Percentiles rank a stretch among this genome's conserved stretches.
Conservation (phyloP, 2,797 vertebrate species). For the Gymnoscopelus braueri region DNA sequence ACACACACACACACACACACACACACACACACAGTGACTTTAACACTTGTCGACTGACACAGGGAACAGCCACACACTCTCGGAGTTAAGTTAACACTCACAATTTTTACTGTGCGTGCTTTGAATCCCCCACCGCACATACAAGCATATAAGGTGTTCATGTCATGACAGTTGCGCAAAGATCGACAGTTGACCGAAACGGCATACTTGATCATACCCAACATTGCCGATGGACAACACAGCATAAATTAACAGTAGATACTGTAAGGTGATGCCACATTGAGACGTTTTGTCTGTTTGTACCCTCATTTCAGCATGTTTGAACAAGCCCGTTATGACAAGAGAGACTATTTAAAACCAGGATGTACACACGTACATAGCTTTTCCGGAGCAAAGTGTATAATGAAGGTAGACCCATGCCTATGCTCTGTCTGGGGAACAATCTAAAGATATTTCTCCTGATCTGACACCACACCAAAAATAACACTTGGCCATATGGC, state of each 20-base stretch:
- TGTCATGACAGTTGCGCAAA: conserved; percentile 30
- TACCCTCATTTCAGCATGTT: not conserved
- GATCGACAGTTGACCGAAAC: conserved; percentile 12
- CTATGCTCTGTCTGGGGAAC: no score
- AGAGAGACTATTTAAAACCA: not conserved
- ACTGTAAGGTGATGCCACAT: not conserved
- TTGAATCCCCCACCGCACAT: conserved; percentile 42
- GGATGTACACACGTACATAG: not conserved
- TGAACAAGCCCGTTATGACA: not conserved
- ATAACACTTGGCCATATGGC: no score
- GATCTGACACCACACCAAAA: no score
- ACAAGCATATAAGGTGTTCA: conserved; percentile 24
- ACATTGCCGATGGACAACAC: not conserved
- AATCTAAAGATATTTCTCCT: no score
- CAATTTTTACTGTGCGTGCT: conserved; percentile 15
- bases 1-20: conserved; percentile 46
- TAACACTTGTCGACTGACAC: conserved; percentile 55
- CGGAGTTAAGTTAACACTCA: no score
- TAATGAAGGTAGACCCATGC: no score
- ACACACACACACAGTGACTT: conserved; percentile 62
- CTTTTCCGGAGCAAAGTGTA: no score
- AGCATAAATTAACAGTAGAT: not conserved
- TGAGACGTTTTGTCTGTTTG: not conserved
- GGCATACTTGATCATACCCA: not conserved
- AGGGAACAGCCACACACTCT: conserved; percentile 42